Base-by-base conservation (phyloP, 2,113 vertebrate genomes). In the Chaetorhynchus papuensis region DNA sequence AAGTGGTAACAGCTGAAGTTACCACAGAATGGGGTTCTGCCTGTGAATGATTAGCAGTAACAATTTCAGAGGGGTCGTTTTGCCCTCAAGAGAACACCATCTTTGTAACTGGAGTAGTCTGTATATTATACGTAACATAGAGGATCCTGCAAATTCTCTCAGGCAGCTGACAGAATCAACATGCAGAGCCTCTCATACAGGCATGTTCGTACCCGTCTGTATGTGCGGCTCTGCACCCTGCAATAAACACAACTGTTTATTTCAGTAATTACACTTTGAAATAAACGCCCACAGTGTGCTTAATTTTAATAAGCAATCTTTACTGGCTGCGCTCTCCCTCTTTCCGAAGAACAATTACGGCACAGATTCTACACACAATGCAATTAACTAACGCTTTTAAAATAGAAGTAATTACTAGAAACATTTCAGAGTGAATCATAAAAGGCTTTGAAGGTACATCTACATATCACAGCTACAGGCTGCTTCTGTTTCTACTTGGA, bases 191-290 rank as follows among this genome's bases (percentile, higher is more conserved):
- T 80, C 96, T 96, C 90, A 78, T 3, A 61, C 20, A 89, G 95
- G 76, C 97, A 42, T 93, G 97, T 96, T 96, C 94, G 92, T 96
- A 95, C 97, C 95, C 47, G 96, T 31, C 90, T 83, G 31, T 61
- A 74, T 96, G 84, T 89, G 87, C 45, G 37, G 94, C 86, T 93
- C 93, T 93, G 94, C 84, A 54, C 84, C 90, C 89, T 94, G 89
- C 96, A 97, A 91, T 96, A 97, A 97, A 97, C 95, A 94, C 87
- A 77, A 95, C 92, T 97, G 95, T 97, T 97, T 97, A 95, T 96
- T 97, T 97, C 96, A 89, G 93, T 96, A 97, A 97, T 97, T 97
- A 97, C 80, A 85, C 89, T 95, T 97, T 94, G 93, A 97, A 97
- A 97, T 95, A 94, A 97, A 97, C 89, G 80, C 94, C 94, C 89